Evolutionary conservation across 2,888 invertebrate genomes (phyloP).

Genomic region (Criorhina ranunculi): DNA sequence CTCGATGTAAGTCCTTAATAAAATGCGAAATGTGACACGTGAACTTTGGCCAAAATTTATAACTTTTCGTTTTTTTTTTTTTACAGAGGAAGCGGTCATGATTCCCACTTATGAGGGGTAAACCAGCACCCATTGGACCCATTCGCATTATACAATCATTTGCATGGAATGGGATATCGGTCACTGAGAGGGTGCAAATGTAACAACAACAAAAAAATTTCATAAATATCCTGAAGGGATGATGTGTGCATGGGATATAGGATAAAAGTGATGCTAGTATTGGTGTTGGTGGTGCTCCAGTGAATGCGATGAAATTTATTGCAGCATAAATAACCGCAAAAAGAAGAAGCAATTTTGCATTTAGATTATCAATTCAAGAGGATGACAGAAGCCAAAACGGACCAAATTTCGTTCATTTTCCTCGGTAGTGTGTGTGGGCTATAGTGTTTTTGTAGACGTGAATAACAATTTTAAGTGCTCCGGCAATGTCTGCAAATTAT

Average conservation of each 20-base stretch:
- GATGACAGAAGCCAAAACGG: constrained; percentile 53
- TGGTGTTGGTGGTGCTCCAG: background rate
- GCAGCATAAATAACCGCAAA: constrained; percentile 66
- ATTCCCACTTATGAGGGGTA: constrained; percentile 9
- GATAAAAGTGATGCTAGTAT: background rate
- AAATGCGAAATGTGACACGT: constrained; percentile 71
- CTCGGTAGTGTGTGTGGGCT: constrained; percentile 18
- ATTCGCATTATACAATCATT: constrained; percentile 23
- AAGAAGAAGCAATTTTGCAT: constrained; percentile 59
- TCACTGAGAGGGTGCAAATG: constrained; percentile 36
- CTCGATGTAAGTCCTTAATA: constrained; percentile 57
- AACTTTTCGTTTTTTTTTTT: too few relatives aligned
- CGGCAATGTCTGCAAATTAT: constrained; percentile 63
- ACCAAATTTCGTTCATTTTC: constrained; percentile 41
- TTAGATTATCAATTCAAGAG: constrained; percentile 71
- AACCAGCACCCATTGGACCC: background rate
- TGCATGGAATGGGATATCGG: constrained; percentile 54
- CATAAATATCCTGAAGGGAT: constrained; percentile 38
- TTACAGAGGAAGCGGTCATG: too few relatives aligned
- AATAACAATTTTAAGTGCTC: constrained; percentile 61
- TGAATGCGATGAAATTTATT: constrained; percentile 71
- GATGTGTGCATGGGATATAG: background rate
- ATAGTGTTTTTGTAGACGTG: constrained; percentile 21
- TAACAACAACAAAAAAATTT: constrained; percentile 20
- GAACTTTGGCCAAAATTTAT: constrained; percentile 66